These are phyloP conservation scores for Scophthalmus maximus DNA, from an alignment of 2,113 vertebrate species.

Conservation along the genomic window DNA sequence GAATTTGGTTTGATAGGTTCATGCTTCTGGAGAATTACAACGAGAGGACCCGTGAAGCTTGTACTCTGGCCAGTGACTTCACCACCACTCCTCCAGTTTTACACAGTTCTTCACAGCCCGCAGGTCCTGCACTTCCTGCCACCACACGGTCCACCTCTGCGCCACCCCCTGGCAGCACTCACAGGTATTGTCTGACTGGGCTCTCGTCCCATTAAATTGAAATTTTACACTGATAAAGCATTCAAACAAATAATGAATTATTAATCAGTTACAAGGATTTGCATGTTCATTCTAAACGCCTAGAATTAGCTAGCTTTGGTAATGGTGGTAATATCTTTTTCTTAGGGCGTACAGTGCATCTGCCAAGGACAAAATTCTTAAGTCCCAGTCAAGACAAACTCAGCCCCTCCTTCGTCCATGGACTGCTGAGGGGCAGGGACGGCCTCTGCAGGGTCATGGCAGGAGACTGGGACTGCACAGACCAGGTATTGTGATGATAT, in stretches of 20 bases:
- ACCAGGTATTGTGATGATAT: constrained; percentile 70
- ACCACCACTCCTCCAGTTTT: constrained; percentile 68
- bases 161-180: constrained; percentile 12
- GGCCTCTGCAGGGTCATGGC: constrained; percentile 31
- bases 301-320: neutral
- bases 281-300: neutral
- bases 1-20: constrained; percentile 72
- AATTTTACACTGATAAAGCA: neutral
- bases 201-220: constrained; percentile 25
- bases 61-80: constrained; percentile 85
- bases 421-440: constrained; percentile 48
- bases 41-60: constrained; percentile 86
- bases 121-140: constrained; percentile 28
- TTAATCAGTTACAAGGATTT: neutral
- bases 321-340: neutral
- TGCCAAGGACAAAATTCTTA: constrained; percentile 48
- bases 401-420: constrained; percentile 35
- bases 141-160: constrained; percentile 18
- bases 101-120: constrained; percentile 21
- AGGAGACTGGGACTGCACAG: constrained; percentile 75
- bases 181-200: constrained; percentile 59
- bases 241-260: constrained; percentile 6
- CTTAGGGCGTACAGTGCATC: constrained; percentile 70
- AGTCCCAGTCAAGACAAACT: constrained; percentile 27
- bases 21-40: constrained; percentile 85